Percentiles rank a stretch among this genome's conserved stretches.
phyloP scores from a whole-genome alignment of 2,888 invertebrate genomes.

The Callyntrura guangdongensis region DNA sequence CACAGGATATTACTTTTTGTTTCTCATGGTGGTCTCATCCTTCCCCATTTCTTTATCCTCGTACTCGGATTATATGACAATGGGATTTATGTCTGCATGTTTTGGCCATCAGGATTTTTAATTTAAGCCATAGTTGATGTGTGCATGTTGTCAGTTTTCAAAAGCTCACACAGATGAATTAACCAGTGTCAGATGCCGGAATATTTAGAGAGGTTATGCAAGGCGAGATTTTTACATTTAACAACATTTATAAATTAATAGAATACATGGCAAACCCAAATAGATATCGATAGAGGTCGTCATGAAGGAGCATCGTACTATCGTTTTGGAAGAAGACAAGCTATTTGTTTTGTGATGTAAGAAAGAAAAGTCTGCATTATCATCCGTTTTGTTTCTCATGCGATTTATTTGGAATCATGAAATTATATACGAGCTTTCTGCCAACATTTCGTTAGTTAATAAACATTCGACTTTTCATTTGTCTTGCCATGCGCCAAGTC shows the following conservation, averaged over 20 bases:
- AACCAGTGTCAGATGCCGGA: constrained; percentile 8
- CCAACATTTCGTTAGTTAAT: no score
- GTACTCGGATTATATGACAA: not conserved
- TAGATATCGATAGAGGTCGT: not conserved
- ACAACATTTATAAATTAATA: no score
- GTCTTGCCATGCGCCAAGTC: no score
- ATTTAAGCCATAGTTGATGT: not conserved
- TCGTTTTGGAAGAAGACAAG: not conserved
- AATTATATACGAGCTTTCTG: no score
- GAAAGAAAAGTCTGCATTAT: not conserved
- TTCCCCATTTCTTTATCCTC: not conserved
- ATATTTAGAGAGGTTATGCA: not conserved
- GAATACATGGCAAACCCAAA: no score
- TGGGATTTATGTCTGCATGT: not conserved
- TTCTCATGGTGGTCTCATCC: not conserved
- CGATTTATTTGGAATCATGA: no score
- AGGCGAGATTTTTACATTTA: no score
- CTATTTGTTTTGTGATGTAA: not conserved
- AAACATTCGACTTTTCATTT: no score
- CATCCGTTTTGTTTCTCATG: not conserved
- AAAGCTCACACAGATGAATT: not conserved
- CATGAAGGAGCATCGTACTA: not conserved
- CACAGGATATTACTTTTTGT: not conserved
- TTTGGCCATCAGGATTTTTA: not conserved
- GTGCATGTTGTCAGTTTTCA: not conserved